Evolutionary conservation across 1,140 invertebrate species (phyloP).

Genomic region (Bombus waltoni): DNA sequence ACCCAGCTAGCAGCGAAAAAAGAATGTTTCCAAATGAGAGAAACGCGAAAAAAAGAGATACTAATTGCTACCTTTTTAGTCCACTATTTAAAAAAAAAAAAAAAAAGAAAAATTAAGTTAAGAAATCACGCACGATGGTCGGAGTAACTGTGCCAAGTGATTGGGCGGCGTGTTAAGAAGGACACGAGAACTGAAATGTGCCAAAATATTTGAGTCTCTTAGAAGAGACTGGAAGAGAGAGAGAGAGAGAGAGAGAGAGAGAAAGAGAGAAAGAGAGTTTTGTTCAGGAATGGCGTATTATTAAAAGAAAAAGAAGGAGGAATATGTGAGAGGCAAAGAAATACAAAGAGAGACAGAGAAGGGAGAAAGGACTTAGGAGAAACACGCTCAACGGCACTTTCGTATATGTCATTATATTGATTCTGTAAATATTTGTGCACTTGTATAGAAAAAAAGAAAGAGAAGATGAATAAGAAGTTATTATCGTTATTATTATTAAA

Average conservation of each 20-base stretch:
- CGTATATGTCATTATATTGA: constrained; percentile 77
- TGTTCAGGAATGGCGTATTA: not conserved
- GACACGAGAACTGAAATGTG: constrained; percentile 67
- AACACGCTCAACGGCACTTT: constrained; percentile 77
- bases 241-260: too few species aligned
- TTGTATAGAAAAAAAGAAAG: constrained; percentile 77
- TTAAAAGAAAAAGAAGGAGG: too few species aligned
- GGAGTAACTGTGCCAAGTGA: constrained; percentile 60
- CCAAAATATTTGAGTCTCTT: constrained; percentile 62
- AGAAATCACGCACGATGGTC: constrained; percentile 41
- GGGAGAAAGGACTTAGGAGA: not conserved
- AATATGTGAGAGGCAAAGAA: not conserved
- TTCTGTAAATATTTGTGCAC: constrained; percentile 83
- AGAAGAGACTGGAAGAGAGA: not conserved
- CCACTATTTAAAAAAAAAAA: not conserved
- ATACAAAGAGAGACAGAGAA: not conserved
- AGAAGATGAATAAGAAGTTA: constrained; percentile 37
- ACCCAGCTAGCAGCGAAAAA: constrained; percentile 11
- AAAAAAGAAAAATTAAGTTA: constrained; percentile 20
- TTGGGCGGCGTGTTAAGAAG: constrained; percentile 22
- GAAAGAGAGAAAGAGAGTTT: not conserved
- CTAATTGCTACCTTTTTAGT: constrained; percentile 42
- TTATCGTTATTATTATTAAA: constrained; percentile 31
- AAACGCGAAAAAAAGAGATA: constrained; percentile 30
- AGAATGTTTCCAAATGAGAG: constrained; percentile 32